These are phyloP conservation scores for Rhinichthys osculus DNA, from an alignment of 2,797 vertebrate species.

Conservation along the genomic window DNA sequence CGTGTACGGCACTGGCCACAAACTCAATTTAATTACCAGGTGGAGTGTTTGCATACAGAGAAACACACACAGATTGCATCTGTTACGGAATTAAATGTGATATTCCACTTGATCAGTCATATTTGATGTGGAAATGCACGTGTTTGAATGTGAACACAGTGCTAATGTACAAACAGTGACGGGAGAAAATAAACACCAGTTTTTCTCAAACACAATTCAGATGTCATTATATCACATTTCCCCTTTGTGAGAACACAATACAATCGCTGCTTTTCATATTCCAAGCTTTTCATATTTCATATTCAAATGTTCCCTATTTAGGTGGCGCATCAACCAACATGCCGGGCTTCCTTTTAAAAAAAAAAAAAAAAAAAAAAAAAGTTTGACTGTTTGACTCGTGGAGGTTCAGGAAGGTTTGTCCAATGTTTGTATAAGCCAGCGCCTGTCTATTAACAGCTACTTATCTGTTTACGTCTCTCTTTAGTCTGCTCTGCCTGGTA, in stretches of 20 bases:
- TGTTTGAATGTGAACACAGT: background rate
- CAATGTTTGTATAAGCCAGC: constrained; percentile 64
- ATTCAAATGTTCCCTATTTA: constrained; percentile 23
- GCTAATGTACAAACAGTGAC: constrained; percentile 5
- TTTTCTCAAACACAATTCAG: constrained; percentile 24
- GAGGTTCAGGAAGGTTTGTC: constrained; percentile 62
- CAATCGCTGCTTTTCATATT: constrained; percentile 10
- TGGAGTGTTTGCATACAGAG: constrained; percentile 67
- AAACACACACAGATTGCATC: constrained; percentile 65
- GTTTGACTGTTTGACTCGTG: constrained; percentile 55
- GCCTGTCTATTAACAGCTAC: constrained; percentile 79
- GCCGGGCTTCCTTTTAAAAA: constrained; percentile 63
- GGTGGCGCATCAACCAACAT: background rate
- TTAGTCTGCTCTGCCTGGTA: constrained; percentile 75
- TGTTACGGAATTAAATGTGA: background rate
- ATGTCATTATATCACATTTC: constrained; percentile 19
- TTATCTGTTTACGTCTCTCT: constrained; percentile 83
- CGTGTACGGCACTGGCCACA: constrained; percentile 82
- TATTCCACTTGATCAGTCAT: constrained; percentile 11
- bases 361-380: constrained; percentile 58
- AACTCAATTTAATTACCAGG: constrained; percentile 95
- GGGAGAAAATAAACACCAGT: background rate
- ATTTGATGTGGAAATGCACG: constrained; percentile 19
- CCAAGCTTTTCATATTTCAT: constrained; percentile 12
- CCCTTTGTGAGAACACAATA: constrained; percentile 6